Evolutionary conservation across 2,113 vertebrate genomes (phyloP).

Genomic region (Drymodes brunneopygia): DNA sequence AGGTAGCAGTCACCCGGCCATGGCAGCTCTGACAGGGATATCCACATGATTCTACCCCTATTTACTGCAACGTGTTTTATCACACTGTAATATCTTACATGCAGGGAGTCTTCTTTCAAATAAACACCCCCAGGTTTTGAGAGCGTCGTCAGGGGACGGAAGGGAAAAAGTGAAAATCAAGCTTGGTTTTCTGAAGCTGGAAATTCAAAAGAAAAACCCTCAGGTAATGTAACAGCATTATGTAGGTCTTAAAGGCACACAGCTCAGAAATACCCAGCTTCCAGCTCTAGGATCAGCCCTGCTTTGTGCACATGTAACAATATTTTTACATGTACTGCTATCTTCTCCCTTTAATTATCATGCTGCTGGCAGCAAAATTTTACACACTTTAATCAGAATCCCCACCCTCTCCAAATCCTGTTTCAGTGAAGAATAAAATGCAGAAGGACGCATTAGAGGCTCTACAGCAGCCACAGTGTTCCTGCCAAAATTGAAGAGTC

Average conservation of each 20-base stretch:
- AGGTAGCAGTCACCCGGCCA: neutral
- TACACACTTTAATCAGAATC: neutral
- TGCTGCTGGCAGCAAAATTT: neutral
- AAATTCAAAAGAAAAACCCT: conserved; percentile 47
- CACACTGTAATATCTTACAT: neutral
- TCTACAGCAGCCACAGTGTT: neutral
- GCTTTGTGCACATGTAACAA: conserved; percentile 23
- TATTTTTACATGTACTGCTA: neutral
- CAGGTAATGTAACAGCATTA: conserved; percentile 7
- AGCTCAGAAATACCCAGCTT: neutral
- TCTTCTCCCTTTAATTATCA: conserved; percentile 14
- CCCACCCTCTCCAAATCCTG: neutral
- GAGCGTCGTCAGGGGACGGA: neutral
- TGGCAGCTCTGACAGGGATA: neutral
- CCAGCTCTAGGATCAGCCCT: neutral
- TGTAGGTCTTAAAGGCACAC: conserved; percentile 56
- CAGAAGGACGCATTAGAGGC: neutral
- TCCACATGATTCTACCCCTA: neutral
- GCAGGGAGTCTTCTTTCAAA: neutral
- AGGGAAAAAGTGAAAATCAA: neutral
- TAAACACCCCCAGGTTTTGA: neutral
- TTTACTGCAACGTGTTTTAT: neutral
- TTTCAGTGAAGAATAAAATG: neutral
- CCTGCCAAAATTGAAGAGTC: neutral
- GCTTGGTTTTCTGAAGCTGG: conserved; percentile 10